Conservation (phyloP, 1,140 invertebrate species). For the Lordiphosa stackelbergi region DNA sequence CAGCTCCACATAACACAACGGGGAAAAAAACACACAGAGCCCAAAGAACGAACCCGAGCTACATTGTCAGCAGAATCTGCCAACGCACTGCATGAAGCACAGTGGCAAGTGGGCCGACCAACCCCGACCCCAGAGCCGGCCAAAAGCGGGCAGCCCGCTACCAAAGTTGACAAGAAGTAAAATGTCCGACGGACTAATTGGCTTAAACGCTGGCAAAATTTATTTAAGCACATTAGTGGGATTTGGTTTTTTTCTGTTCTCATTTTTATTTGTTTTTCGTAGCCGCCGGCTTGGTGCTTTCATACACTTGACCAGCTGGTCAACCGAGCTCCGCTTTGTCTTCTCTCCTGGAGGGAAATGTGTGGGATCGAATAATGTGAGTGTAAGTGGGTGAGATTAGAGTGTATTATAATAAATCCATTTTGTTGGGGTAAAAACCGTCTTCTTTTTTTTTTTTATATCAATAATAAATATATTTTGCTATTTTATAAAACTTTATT, state of each 20-base stretch:
- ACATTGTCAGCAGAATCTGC: constrained; percentile 17
- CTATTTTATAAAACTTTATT: too few species aligned
- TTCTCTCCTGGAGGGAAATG: constrained; percentile 4
- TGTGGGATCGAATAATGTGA: constrained; percentile 2
- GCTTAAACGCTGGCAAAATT: constrained; percentile 77
- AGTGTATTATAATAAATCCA: too few species aligned
- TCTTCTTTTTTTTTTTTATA: too few species aligned
- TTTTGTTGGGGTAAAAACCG: too few species aligned
- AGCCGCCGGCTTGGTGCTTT: constrained; percentile 11
- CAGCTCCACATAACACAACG: constrained; percentile 11
- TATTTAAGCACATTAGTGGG: constrained; percentile 77
- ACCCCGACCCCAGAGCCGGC: constrained; percentile 49
- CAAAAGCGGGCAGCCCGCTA: constrained; percentile 50
- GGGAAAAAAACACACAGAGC: constrained; percentile 20
- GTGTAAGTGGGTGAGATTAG: too few species aligned
- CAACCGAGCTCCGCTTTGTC: constrained; percentile 9
- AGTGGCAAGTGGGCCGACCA: constrained; percentile 48
- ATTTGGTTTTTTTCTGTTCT: constrained; percentile 64
- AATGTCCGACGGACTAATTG: constrained; percentile 77
- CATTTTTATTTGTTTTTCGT: constrained; percentile 20
- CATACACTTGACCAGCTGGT: constrained; percentile 49
- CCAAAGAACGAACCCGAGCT: constrained; percentile 37
- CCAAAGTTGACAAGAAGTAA: constrained; percentile 77
- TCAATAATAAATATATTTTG: too few species aligned
- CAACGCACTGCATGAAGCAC: constrained; percentile 31